phyloP scores from a whole-genome alignment of 2,797 vertebrate species.

The Danio jaintianensis region DNA sequence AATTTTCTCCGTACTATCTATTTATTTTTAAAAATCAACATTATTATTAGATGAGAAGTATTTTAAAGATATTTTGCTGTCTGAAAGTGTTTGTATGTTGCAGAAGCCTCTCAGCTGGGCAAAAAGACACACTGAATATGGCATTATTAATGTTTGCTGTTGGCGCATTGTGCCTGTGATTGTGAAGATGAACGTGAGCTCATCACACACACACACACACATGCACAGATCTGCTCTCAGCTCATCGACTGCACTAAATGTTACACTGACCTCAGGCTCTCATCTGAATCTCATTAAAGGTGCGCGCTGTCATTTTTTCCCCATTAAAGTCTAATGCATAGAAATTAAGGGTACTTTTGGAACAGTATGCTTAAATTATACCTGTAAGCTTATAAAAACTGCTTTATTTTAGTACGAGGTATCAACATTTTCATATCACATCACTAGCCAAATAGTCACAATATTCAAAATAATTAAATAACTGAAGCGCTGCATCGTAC shows the following conservation, averaged over 20 bases:
- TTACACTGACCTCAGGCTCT: constrained; percentile 17
- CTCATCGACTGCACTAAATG: constrained; percentile 29
- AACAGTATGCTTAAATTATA: neutral
- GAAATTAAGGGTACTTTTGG: neutral
- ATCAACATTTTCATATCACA: neutral
- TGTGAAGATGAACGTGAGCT: constrained; percentile 18
- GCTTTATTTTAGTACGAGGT: neutral
- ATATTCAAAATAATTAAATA: neutral
- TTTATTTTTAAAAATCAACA: neutral
- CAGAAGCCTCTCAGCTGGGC: neutral
- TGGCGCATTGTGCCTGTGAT: constrained; percentile 14
- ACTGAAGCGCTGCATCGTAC: neutral
- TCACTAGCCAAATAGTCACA: neutral
- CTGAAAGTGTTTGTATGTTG: neutral
- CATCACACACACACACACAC: constrained; percentile 30
- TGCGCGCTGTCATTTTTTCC: neutral
- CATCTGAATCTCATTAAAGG: constrained; percentile 20
- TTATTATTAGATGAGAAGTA: neutral
- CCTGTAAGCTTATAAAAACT: neutral
- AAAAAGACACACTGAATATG: neutral
- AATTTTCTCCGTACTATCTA: neutral
- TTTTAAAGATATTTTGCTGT: constrained; percentile 17
- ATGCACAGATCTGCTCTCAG: neutral
- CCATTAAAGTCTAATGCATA: constrained; percentile 5
- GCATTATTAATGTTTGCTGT: constrained; percentile 24